These are phyloP conservation scores for Neolamprologus longior DNA, from an alignment of 2,113 vertebrate species.

Conservation along the genomic window DNA sequence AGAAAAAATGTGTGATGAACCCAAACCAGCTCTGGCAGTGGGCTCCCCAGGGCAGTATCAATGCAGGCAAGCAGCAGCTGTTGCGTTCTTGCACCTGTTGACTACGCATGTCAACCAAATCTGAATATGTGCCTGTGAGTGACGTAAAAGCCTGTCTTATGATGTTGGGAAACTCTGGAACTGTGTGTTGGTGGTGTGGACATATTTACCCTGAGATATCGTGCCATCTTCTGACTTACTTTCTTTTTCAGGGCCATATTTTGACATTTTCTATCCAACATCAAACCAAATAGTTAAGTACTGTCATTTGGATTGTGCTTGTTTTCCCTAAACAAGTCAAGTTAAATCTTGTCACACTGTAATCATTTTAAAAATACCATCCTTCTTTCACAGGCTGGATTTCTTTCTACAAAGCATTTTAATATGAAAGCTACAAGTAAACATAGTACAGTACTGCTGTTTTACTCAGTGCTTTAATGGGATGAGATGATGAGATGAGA, in stretches of 20 bases:
- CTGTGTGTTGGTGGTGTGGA: neutral
- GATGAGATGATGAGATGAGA: neutral
- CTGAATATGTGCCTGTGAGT: neutral
- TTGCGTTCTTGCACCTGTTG: slow-evolving; percentile 21
- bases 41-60: slow-evolving; percentile 6
- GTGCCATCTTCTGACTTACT: slow-evolving; percentile 6
- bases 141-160: neutral
- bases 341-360: slow-evolving; percentile 3
- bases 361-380: neutral
- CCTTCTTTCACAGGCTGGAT: neutral
- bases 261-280: slow-evolving; percentile 37
- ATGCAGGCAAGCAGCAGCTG: slow-evolving; percentile 26
- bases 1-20: neutral
- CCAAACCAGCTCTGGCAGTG: slow-evolving; percentile 6
- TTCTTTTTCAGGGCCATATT: neutral
- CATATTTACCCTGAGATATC: neutral
- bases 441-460: neutral
- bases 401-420: neutral
- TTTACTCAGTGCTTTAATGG: neutral
- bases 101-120: neutral
- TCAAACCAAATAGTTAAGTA: slow-evolving; percentile 13
- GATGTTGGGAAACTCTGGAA: neutral
- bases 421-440: neutral
- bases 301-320: neutral
- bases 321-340: neutral